Evolutionary conservation across 2,888 invertebrate genomes (phyloP).

Genomic region (Ctena decussata): DNA sequence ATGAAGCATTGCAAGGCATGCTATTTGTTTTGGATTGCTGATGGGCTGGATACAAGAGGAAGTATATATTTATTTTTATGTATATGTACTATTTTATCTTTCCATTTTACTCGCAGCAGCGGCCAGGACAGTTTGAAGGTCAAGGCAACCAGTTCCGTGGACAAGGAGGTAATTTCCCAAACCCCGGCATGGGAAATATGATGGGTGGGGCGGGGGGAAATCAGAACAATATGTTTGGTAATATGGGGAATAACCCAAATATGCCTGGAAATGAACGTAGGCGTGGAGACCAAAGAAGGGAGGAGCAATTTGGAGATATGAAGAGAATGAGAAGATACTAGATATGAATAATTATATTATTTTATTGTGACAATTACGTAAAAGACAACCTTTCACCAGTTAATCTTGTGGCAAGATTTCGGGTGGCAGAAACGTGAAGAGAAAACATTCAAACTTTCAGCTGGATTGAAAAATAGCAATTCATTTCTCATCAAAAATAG

Average conservation of each 20-base stretch:
- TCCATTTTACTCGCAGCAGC: conserved; percentile 38
- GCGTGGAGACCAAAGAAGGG: conserved; percentile 37
- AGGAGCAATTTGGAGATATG: conserved; percentile 55
- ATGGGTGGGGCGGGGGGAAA: conserved; percentile 51
- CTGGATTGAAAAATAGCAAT: too few relatives aligned
- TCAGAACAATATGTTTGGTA: conserved; percentile 41
- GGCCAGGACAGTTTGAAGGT: conserved; percentile 54
- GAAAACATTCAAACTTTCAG: too few relatives aligned
- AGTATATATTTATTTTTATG: too few relatives aligned
- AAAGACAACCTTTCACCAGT: too few relatives aligned
- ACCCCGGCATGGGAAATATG: conserved; percentile 50
- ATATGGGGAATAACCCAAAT: conserved; percentile 42
- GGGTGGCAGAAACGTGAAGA: too few relatives aligned
- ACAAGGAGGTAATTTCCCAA: conserved; percentile 49
- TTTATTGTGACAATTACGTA: background rate
- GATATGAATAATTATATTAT: background rate
- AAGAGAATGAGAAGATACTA: conserved; percentile 65
- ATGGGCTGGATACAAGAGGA: too few relatives aligned
- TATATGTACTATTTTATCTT: background rate
- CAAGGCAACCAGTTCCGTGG: conserved; percentile 58
- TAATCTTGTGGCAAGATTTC: too few relatives aligned
- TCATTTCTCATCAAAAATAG: too few relatives aligned
- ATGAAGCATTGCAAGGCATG: too few relatives aligned
- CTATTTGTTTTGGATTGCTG: too few relatives aligned
- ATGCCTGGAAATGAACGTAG: conserved; percentile 51